Conservation (phyloP, 2,888 invertebrate genomes). For the Cephus pygmeus region DNA sequence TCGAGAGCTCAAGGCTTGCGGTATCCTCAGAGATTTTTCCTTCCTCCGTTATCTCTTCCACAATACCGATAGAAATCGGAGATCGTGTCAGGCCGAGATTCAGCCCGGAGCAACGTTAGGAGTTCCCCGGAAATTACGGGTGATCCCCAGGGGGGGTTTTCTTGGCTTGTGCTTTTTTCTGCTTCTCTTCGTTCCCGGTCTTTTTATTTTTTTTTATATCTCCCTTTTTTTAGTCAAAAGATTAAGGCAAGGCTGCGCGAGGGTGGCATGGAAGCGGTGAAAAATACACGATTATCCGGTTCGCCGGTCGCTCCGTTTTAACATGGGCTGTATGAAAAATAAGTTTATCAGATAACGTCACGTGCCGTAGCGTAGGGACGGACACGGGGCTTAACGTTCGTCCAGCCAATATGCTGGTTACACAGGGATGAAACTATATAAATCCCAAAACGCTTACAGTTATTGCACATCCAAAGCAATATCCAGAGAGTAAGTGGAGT, state of each 20-base stretch:
- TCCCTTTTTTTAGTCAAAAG: neutral
- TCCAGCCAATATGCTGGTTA: constrained; percentile 37
- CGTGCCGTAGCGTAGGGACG: neutral
- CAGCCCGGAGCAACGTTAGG: neutral
- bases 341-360: neutral
- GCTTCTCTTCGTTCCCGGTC: neutral
- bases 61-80: neutral
- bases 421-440: constrained; percentile 41
- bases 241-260: neutral
- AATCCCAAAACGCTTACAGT: constrained; percentile 46
- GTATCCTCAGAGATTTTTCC: neutral
- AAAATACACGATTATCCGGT: neutral
- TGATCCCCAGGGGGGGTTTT: neutral
- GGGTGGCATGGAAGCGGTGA: neutral
- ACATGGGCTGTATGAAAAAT: neutral
- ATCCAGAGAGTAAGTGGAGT: constrained; percentile 20
- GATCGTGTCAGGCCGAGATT: neutral
- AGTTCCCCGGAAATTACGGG: neutral
- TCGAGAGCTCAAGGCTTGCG: neutral
- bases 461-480: constrained; percentile 42
- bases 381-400: neutral
- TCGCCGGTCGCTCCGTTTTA: neutral
- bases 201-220: neutral
- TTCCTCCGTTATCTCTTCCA: neutral
- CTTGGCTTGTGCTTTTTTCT: neutral